Conservation (phyloP, 2,797 vertebrate species). For the Mico argentatus region DNA sequence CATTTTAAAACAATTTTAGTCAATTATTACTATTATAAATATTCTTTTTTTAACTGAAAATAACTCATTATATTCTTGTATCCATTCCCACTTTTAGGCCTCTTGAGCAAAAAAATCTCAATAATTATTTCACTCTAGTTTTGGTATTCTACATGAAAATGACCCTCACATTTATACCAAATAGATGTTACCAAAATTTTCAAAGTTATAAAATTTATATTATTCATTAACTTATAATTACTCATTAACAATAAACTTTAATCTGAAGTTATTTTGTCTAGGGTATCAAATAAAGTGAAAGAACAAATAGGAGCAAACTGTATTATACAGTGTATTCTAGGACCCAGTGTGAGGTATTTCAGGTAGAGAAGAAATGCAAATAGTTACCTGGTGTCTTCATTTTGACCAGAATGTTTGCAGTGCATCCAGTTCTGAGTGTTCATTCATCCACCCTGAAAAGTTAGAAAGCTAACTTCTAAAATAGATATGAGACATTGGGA, state of each 20-base stretch:
- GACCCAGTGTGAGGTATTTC: background rate
- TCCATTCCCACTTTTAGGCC: background rate
- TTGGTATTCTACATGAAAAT: background rate
- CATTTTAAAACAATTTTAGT: slow-evolving; percentile 39
- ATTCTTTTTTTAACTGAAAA: background rate
- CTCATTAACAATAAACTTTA: background rate
- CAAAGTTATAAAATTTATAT: background rate
- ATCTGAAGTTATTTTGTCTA: background rate
- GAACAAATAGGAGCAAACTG: background rate
- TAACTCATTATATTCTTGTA: background rate
- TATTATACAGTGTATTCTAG: background rate
- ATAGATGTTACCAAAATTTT: background rate
- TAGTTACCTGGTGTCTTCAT: background rate
- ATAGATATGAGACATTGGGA: background rate
- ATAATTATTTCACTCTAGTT: background rate
- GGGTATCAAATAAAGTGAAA: background rate
- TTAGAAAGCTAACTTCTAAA: background rate
- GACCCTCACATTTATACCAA: background rate
- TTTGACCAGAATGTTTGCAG: background rate
- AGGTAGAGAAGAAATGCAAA: background rate
- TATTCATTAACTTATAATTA: background rate
- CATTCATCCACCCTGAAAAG: background rate
- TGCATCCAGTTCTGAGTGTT: background rate
- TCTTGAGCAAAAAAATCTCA: slow-evolving; percentile 5
- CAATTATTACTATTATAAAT: slow-evolving; percentile 36